Percentiles rank a stretch among this genome's conserved stretches.
Conservation (phyloP, 2,888 invertebrate species). For the Xanthia icteritia region DNA sequence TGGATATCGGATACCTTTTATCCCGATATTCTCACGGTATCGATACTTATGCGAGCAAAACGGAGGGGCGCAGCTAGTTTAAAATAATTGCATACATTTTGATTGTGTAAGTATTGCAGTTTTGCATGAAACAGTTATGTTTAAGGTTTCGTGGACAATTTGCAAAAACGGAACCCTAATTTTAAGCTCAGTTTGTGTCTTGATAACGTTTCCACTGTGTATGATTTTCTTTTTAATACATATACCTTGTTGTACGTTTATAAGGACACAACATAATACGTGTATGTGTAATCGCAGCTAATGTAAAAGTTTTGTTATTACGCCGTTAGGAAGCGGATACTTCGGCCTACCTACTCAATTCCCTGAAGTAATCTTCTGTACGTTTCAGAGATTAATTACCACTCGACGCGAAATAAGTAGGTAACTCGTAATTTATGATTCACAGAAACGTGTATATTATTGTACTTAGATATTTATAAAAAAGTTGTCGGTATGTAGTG, state of each 20-base stretch:
- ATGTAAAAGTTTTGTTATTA: slow-evolving; percentile 60
- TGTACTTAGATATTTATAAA: slow-evolving; percentile 7
- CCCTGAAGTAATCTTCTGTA: slow-evolving; percentile 63
- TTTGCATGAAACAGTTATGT: background rate
- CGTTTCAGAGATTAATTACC: slow-evolving; percentile 61
- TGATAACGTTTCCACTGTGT: background rate
- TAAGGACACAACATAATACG: background rate
- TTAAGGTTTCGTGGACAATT: background rate
- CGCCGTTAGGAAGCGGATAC: slow-evolving; percentile 29
- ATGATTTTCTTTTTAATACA: background rate
- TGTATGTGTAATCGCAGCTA: slow-evolving; percentile 22
- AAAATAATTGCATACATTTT: too few species aligned
- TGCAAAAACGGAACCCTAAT: background rate
- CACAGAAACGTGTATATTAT: slow-evolving; percentile 36
- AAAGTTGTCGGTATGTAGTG: background rate
- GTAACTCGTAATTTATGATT: slow-evolving; percentile 53
- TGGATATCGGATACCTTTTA: too few species aligned
- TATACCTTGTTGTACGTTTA: background rate
- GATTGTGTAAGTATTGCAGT: too few species aligned
- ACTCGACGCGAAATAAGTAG: slow-evolving; percentile 52
- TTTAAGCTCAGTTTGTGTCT: background rate
- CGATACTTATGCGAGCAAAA: too few species aligned
- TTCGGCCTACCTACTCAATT: slow-evolving; percentile 52
- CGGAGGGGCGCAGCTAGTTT: too few species aligned
- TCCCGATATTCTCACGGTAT: too few species aligned